phyloP scores from a whole-genome alignment of 2,888 invertebrate genomes.

The Cheilosia soror region DNA sequence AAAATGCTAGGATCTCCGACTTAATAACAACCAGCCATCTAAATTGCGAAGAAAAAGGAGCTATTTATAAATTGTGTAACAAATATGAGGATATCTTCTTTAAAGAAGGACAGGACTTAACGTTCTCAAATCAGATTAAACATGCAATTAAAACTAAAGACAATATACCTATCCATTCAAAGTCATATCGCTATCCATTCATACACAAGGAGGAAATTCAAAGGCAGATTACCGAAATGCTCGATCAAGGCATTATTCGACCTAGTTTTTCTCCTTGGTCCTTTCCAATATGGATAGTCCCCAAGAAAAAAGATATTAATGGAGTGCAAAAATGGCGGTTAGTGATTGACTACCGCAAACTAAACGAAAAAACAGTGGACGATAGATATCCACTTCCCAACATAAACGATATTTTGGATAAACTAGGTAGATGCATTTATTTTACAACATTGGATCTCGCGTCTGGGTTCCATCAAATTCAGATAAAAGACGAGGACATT shows the following conservation, averaged over 20 bases:
- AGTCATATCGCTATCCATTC: conserved; percentile 79
- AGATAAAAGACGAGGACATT: conserved; percentile 74
- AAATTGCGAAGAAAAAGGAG: conserved; percentile 22
- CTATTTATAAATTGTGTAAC: too few relatives aligned
- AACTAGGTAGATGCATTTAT: too few relatives aligned
- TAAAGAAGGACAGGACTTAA: conserved; percentile 9
- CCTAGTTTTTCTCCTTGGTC: conserved; percentile 41
- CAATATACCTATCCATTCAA: conserved; percentile 72
- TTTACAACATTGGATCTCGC: conserved; percentile 72
- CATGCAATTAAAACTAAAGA: conserved; percentile 61
- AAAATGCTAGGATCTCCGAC: not conserved
- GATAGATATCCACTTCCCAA: conserved; percentile 7
- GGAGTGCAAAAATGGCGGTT: conserved; percentile 20
- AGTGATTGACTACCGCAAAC: too few relatives aligned
- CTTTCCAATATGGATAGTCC: not conserved
- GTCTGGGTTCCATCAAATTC: conserved; percentile 79
- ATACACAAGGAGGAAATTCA: conserved; percentile 78
- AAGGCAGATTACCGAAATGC: conserved; percentile 76
- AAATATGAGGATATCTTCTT: too few relatives aligned
- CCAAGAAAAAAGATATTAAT: conserved; percentile 44
- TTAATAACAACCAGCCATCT: conserved; percentile 11
- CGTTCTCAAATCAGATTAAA: conserved; percentile 58
- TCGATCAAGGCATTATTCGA: conserved; percentile 55
- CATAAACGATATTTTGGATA: too few relatives aligned
- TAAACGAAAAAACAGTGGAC: conserved; percentile 10